Base-by-base conservation (phyloP, 2,888 invertebrate genomes). In the Pilophorus perplexus region DNA sequence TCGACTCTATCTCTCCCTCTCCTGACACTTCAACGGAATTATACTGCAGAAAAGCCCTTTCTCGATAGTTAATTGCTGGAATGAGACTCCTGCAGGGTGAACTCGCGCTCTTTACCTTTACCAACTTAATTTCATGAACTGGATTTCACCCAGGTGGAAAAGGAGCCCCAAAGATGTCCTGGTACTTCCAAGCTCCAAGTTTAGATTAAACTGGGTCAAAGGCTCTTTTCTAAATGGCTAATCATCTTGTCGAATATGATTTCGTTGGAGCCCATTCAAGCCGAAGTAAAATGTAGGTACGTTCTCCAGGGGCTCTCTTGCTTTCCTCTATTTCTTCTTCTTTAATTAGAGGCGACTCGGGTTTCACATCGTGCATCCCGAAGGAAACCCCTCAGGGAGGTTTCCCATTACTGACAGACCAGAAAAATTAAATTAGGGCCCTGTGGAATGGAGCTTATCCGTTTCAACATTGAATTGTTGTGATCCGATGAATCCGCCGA, bases 91-190 rank as follows among this genome's bases (percentile, higher is more conserved):
- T n/a, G 28, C 27, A 28, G 27, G 20, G 23, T n/a, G 33, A 22
- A 48, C 48, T 48, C 22, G 48, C 22, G 23, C 48, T 48, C 48
- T 48, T 48, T 48, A 48, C 55, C 57, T 20, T 46, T 46, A 20
- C 46, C 46, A 18, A 25, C 62, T 62, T 62, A 62, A 62, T 62
- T 62, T 62, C 62, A 62, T 62, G 62, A 62, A 48, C 62, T 46
- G 44, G 62, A 62, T 62, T n/a, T 62, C 62, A 33, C 44, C n/a
- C 60, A 12, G 46, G 60, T 18, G 60, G 60, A 60, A 60, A 60
- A 44, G 46, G 38, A 62, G 18, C 46, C 28, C 20, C 37, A n/a
- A n/a, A n/a, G n/a, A n/a, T n/a, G n/a, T n/a, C n/a, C n/a, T n/a
- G n/a, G n/a, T n/a, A n/a, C n/a, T n/a, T n/a, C n/a, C n/a, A 38